Evolutionary conservation across 2,113 vertebrate species (phyloP).

Genomic region (Nestor notabilis): DNA sequence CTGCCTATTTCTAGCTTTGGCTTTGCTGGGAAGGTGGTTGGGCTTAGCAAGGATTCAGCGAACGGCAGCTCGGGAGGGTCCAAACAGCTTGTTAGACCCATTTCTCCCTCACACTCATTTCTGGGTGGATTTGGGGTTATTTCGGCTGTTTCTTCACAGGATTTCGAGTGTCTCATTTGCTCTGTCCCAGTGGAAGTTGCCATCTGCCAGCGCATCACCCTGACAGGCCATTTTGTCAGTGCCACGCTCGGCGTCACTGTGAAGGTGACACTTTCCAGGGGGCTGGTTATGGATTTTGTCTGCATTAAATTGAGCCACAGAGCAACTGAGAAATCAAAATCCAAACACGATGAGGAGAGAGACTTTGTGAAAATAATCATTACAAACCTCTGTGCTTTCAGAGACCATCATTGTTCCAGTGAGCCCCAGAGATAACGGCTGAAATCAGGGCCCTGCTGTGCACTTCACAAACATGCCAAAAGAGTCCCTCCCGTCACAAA

Average conservation of each 20-base stretch:
- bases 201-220: slow-evolving; percentile 73
- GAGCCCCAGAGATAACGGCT: slow-evolving; percentile 6
- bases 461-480: slow-evolving; percentile 20
- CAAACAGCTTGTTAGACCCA: not conserved
- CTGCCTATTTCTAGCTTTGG: not conserved
- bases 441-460: slow-evolving; percentile 41
- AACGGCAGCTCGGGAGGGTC: not conserved
- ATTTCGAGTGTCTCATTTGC: slow-evolving; percentile 35
- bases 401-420: not conserved
- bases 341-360: not conserved
- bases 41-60: not conserved
- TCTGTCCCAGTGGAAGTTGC: slow-evolving; percentile 57
- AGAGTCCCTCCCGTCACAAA: not conserved
- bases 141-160: not conserved
- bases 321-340: not conserved
- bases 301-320: not conserved
- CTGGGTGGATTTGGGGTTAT: accelerated
- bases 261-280: slow-evolving; percentile 80
- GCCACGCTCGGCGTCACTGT: slow-evolving; percentile 63
- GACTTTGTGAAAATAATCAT: not conserved
- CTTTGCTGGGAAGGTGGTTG: not conserved
- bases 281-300: not conserved
- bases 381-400: not conserved
- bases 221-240: slow-evolving; percentile 72
- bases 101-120: accelerated